A percentile compares a stretch with the other conserved stretches of the same genome.
Conservation (phyloP, 1,140 invertebrate species). For the Hormaphis cornu region DNA sequence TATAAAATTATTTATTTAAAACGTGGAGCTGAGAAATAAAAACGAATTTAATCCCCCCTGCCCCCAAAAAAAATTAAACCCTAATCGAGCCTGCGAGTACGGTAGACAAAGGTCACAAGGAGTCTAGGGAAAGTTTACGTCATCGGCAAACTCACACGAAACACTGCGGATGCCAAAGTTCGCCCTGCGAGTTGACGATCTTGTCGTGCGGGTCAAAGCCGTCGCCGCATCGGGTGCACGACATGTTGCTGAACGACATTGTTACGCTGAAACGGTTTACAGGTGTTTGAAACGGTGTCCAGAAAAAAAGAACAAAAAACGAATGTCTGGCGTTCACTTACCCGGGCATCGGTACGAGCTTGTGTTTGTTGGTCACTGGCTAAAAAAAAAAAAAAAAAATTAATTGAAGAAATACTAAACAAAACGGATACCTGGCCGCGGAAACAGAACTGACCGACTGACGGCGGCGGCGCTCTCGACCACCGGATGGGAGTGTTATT, state of each 20-base stretch:
- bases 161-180: slow-evolving; percentile 96
- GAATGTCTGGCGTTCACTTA: no score
- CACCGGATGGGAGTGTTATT: not conserved
- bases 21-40: no score
- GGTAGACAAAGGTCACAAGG: no score
- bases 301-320: no score
- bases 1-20: no score
- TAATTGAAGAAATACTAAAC: not conserved
- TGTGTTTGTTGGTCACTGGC: not conserved
- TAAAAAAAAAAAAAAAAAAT: not conserved
- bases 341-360: slow-evolving; percentile 9
- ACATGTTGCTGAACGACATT: slow-evolving; percentile 82
- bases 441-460: not conserved
- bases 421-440: not conserved
- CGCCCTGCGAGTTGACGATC: slow-evolving; percentile 97
- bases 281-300: not conserved
- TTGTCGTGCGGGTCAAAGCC: slow-evolving; percentile 93
- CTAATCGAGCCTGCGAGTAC: no score
- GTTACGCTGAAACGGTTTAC: slow-evolving; percentile 54
- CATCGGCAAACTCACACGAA: slow-evolving; percentile 78
- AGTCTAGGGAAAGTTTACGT: not conserved
- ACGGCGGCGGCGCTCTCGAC: not conserved
- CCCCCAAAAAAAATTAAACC: no score
- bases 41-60: no score
- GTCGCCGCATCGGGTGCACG: slow-evolving; percentile 86